phyloP scores from a whole-genome alignment of 1,140 invertebrate genomes.

The Eupristina koningsbergeri region DNA sequence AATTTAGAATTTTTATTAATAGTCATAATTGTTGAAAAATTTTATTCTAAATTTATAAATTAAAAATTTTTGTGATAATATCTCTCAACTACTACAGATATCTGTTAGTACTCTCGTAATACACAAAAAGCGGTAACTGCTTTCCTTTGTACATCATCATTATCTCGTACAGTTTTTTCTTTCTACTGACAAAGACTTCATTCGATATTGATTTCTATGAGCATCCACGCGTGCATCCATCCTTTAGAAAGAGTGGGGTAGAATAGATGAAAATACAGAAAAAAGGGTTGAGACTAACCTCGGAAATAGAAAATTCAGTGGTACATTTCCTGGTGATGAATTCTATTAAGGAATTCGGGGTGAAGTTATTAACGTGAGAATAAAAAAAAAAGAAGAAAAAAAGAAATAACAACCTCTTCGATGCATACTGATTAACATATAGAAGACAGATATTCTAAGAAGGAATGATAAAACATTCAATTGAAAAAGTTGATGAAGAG shows the following conservation, averaged over 20 bases:
- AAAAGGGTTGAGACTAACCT: background rate
- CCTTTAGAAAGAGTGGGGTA: background rate
- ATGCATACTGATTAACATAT: background rate
- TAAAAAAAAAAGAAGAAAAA: background rate
- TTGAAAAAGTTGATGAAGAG: background rate
- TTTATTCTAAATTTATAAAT: too few species aligned
- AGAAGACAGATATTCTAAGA: background rate
- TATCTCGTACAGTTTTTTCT: background rate
- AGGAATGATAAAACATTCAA: background rate
- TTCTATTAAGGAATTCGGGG: background rate
- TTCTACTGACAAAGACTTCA: background rate
- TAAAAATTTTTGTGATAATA: too few species aligned
- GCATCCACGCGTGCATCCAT: background rate
- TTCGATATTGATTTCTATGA: slow-evolving; percentile 28
- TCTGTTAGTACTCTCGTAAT: too few species aligned
- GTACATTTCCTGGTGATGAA: background rate
- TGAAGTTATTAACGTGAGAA: slow-evolving; percentile 3
- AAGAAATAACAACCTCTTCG: background rate
- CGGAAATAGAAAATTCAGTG: background rate
- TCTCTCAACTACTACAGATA: background rate
- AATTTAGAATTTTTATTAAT: too few species aligned
- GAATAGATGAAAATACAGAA: background rate
- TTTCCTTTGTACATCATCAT: background rate
- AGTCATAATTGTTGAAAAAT: too few species aligned
- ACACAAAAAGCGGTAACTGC: background rate